A percentile compares a stretch with the other conserved stretches of the same genome.
Conservation (phyloP, 1,140 invertebrate genomes). For the Polypedilum vanderplanki region DNA sequence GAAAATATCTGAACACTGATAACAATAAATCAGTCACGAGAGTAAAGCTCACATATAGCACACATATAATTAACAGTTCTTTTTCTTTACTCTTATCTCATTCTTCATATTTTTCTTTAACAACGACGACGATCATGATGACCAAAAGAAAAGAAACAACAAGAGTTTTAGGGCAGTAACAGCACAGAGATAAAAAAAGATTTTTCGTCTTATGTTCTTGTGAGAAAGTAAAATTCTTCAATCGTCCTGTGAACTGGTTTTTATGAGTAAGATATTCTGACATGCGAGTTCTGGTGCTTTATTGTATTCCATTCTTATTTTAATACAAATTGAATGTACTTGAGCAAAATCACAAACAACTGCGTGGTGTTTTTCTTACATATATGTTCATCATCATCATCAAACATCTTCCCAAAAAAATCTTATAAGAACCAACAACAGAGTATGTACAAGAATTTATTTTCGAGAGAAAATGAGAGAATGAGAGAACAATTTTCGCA, state of each 20-base stretch:
- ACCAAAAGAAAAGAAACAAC: not conserved
- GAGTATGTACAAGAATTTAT: no score
- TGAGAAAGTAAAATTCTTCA: not conserved
- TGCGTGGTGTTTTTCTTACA: not conserved
- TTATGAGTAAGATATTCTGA: not conserved
- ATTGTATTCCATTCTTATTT: not conserved
- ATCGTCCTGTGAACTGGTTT: constrained; percentile 2
- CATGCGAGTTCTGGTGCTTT: not conserved
- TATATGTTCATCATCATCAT: not conserved
- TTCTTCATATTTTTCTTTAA: not conserved
- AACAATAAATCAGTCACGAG: constrained; percentile 15
- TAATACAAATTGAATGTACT: not conserved
- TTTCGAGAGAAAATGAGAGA: not conserved
- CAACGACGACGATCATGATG: no score
- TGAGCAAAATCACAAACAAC: not conserved
- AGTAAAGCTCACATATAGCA: not conserved
- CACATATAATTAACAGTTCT: constrained; percentile 14
- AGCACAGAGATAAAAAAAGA: not conserved
- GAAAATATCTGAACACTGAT: constrained; percentile 6
- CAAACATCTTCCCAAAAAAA: not conserved
- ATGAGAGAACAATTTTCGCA: not conserved
- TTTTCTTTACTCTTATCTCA: not conserved
- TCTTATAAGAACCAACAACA: no score
- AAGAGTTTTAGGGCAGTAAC: constrained; percentile 1
- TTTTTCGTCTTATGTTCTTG: not conserved